phyloP scores from a whole-genome alignment of 2,888 invertebrate species.

The Drosophila paracracens region DNA sequence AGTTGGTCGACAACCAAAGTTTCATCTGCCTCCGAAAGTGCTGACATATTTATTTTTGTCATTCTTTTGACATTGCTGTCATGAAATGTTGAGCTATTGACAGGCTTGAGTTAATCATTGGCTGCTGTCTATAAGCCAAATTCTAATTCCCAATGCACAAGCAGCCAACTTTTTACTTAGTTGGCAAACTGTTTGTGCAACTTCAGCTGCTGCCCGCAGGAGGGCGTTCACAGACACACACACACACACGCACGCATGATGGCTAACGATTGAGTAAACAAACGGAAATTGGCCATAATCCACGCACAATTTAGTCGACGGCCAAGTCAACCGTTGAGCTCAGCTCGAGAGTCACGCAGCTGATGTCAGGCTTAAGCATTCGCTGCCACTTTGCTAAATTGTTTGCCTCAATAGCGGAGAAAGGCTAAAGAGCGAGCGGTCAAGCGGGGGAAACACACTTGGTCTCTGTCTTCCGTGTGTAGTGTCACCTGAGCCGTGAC shows the following conservation, averaged over 20 bases:
- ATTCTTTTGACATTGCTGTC: neutral
- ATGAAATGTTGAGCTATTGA: too few relatives aligned
- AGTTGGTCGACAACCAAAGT: neutral
- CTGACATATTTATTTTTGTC: neutral
- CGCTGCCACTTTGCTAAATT: conserved; percentile 67
- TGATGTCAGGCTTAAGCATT: conserved; percentile 33
- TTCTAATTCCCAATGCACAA: conserved; percentile 3
- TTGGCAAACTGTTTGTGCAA: conserved; percentile 2
- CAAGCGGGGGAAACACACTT: neutral
- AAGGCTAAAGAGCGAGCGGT: conserved; percentile 1
- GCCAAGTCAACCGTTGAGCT: conserved; percentile 31
- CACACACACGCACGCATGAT: conserved; percentile 5
- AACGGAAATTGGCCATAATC: conserved; percentile 77
- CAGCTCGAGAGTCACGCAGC: conserved; percentile 39
- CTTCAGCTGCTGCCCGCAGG: conserved; percentile 9
- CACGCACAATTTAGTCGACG: conserved; percentile 68
- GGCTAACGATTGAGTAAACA: conserved; percentile 44
- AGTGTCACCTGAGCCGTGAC: conserved; percentile 31
- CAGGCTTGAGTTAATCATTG: neutral
- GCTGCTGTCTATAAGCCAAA: neutral
- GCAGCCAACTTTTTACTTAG: conserved; percentile 5
- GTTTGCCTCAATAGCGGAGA: conserved; percentile 41
- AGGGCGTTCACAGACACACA: neutral
- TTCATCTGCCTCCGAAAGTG: neutral
- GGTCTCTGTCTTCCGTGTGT: conserved; percentile 43